Evolutionary conservation across 2,113 vertebrate species (phyloP), one percentile per base, ranked within the genome.

Genomic region (Petrocephalus zakoni): DNA sequence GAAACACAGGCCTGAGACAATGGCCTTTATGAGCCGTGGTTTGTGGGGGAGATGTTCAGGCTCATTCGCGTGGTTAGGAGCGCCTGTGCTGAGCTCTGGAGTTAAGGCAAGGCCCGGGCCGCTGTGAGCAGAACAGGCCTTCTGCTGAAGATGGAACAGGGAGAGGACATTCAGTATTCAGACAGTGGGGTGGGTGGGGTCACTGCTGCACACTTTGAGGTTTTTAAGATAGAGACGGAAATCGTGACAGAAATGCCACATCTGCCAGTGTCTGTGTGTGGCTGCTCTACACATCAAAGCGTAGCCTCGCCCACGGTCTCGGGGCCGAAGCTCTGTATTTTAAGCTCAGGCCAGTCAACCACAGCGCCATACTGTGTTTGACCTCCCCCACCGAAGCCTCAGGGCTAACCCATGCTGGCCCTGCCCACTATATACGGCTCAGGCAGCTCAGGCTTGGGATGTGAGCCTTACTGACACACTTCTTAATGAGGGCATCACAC

Each of bases 251-350:
- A 37, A 42, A 78, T 78, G 46, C 82, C 82, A n/a, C 72, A 37
- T 42, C 72, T 78, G 82, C 46, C 46, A 52, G 72, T 29, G 15
- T 42, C 72, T 78, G 72, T 42, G 72, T 78, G 49, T 49, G 46
- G 82, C 82, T 52, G 82, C 17, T 85, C 49, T 52, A n/a, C 46
- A 85, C 82, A 85, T 85, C 82, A 85, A 85, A 85, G 82, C n/a
- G 0, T 52, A 17, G 49, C 49, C 82, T 52, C 49, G 82, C 46
- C 82, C 46, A 85, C 10, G 10, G 82, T 47, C 49, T 52, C 46
- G 49, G 49, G 82, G 49, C 82, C 46, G 46, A 25, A 9, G 9
- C 1, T 52, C 82, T 52, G 46, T 85, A 49, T 85, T 85, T 85
- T n/a, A 52, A 85, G 46, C 82, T 52, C 82, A 51, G 22, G 19